Evolutionary conservation across 2,888 invertebrate species (phyloP), one percentile per base, ranked within the genome.

Genomic region (Luperina nickerlii): DNA sequence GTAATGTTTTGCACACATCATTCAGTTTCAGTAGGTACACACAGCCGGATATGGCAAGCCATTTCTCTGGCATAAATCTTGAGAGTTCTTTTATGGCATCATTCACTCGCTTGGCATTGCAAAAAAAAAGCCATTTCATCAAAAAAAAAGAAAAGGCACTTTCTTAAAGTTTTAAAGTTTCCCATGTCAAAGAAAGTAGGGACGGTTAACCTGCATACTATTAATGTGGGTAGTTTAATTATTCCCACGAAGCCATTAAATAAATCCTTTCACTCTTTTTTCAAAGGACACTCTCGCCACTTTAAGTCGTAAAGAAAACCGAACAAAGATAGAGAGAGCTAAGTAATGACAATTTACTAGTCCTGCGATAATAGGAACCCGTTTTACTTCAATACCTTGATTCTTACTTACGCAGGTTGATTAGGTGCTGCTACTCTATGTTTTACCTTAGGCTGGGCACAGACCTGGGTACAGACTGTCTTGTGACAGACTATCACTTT

Each of bases 311-410:
- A 86, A 85, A 85, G 54, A 75, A 67, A 77, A 73, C 72, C 63
- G 84, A 73, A 87, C 84, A 85, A 85, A 85, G 84, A 85, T 87
- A 85, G 84, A 76, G 68, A 76, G 68, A 80, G 69, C 57, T 87
- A 81, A 85, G 81, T 85, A 87, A 85, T 87, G 85, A 87, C 74
- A 77, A 85, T 87, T 87, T 87, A 85, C 77, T 84, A 24, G 76
- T 77, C 13, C 24, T 54, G 71, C 57, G 87, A 85, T 85, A 85
- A 87, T 77, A 70, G 51, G 32, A 85, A 87, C 85, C 68, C 57
- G 87, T 87, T 85, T 85, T 60, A 42, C 68, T 74, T 81, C 69
- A 73, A 69, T 87, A 77, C 81, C 76, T 73, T 42, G 77, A 81
- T 87, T 77, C 84, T 77, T 87, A 87, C 85, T 85, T 85, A 86